Evolutionary conservation across 2,888 invertebrate species (phyloP).

Genomic region (Drosophila monieri): DNA sequence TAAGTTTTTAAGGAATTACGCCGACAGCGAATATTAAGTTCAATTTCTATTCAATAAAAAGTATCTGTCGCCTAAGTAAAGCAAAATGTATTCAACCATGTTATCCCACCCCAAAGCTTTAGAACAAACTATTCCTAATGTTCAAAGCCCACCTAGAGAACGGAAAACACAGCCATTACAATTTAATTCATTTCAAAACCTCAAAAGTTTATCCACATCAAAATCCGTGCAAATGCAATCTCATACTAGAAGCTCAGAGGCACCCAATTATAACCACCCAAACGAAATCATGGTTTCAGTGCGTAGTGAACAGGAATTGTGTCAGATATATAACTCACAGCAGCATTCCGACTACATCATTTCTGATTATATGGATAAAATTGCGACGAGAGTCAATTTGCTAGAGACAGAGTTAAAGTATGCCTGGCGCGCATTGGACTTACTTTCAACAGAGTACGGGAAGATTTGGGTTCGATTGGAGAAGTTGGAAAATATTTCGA

Average conservation of each 20-base stretch:
- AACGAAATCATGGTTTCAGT: conserved; percentile 71
- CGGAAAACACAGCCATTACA: neutral
- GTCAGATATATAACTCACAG: conserved; percentile 83
- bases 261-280: neutral
- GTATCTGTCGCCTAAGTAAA: neutral
- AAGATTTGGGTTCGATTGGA: conserved; percentile 97
- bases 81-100: neutral
- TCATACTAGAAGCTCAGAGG: conserved; percentile 34
- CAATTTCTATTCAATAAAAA: neutral
- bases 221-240: conserved; percentile 49
- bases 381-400: conserved; percentile 93
- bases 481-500: conserved; percentile 92
- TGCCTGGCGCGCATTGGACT: conserved; percentile 95
- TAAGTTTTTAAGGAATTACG: neutral
- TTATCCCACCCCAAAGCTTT: neutral
- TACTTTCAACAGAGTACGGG: conserved; percentile 95
- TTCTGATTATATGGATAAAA: conserved; percentile 95
- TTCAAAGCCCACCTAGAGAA: neutral
- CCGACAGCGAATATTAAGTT: conserved; percentile 6
- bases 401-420: conserved; percentile 95
- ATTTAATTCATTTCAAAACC: neutral
- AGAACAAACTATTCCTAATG: neutral
- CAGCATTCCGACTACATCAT: conserved; percentile 90
- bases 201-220: neutral
- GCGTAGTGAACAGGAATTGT: conserved; percentile 81